Base-by-base conservation (phyloP, 1,140 invertebrate genomes). In the Ceratina australensis region DNA sequence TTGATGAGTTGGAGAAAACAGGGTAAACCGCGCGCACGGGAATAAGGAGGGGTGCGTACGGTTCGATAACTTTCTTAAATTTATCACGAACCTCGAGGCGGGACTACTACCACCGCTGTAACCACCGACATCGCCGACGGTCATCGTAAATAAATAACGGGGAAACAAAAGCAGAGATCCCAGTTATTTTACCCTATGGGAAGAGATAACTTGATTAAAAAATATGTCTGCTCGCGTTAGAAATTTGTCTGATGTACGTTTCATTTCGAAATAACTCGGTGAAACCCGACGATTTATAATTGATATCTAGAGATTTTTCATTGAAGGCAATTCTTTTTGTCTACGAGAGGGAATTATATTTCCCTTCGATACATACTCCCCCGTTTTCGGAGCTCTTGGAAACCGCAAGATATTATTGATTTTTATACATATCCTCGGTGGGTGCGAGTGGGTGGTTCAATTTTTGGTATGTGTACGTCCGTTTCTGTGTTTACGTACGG, bases 341-440 rank as follows among this genome's bases (percentile, higher is more conserved):
- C 73, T 84, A 67, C 20, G 26, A 20, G 26, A 71, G 67, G 60
- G 61, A 69, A 68, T 60, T 52, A 54, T 18, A 20, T 75, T 60
- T n/a, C 66, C 65, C 81, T 54, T 66, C 61, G 54, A n/a, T 33
- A 60, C 47, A 26, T 73, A 72, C 72, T 81, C 82, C 72, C 85
- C 85, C 83, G 78, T 86, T 89, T 87, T 89, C 81, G 81, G 79
- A 63, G 85, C 79, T 86, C 85, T 85, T 82, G 82, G 88, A 90
- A 91, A 91, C 88, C 88, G 81, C 88, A 89, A 92, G 91, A 92
- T 90, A 90, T 92, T 92, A 92, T 92, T 92, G 91, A 92, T 92
- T 92, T 92, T 91, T 89, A 89, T 90, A 90, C 81, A 87, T 80
- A 83, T 84, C 79, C 74, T 64, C 47, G 64, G 61, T 71, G 60